Base-by-base conservation (phyloP, 1,140 invertebrate genomes). In the Solenopsis invicta region DNA sequence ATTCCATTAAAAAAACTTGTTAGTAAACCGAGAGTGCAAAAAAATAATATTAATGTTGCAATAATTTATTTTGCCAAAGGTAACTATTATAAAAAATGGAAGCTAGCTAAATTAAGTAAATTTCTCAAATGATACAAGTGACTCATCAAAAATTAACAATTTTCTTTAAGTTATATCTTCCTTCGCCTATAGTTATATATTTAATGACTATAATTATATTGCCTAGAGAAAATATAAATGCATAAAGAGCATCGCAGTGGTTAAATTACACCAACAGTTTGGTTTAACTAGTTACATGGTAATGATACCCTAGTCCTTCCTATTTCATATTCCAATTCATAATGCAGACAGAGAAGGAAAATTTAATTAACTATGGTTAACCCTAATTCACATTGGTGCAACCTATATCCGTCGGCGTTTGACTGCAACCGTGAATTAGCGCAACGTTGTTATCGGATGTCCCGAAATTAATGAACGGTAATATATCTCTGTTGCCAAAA, bases 331-430 rank as follows among this genome's bases (percentile, higher is more conserved):
- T 61, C n/a, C 56, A 37, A 61, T 84, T 21, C 34, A 66, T 66
- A 56, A 64, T 41, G 29, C 18, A 64, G 82, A 52, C 3, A 50
- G 45, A 64, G 69, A 84, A 59, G 69, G 45, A 74, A 84, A 84
- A 75, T 84, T 84, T 84, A 84, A 84, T 84, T 74, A 75, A 84
- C 41, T 56, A 84, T 16, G n/a, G 69, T 75, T 61, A 84, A 18
- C 24, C 13, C 77, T 67, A 21, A 72, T 9, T 59, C 54, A 50
- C 18, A 54, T 82, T 59, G 41, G 13, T 67, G 41, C 41, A 61
- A 48, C 69, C 80, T 24, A 34, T 74, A 61, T 62, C 56, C 50
- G 66, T 71, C 67, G 52, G 18, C 24, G 29, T 84, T 75, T 74
- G 80, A 56, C 8, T 82, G 54, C 54, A 48, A 80, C 52, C 34